Conservation (phyloP, 2,888 invertebrate genomes). For the Metellina segmentata region DNA sequence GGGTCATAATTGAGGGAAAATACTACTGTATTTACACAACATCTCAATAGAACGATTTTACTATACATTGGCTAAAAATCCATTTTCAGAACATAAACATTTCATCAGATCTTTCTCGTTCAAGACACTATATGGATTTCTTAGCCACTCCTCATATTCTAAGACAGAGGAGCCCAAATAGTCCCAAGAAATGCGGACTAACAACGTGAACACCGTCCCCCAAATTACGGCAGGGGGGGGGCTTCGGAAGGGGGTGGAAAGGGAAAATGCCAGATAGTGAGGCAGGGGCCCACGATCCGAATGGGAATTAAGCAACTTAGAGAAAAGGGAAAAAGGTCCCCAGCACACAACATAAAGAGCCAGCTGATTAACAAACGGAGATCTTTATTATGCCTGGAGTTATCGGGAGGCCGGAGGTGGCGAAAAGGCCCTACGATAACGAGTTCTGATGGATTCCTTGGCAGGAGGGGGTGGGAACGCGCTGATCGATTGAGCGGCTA, state of each 20-base stretch:
- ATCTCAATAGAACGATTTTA: no score
- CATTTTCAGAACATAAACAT: no score
- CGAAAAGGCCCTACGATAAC: constrained; percentile 68
- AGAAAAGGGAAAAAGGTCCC: constrained; percentile 58
- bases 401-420: constrained; percentile 62
- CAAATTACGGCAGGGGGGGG: background rate
- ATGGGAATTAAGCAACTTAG: constrained; percentile 74
- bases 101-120: no score
- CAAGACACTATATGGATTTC: no score
- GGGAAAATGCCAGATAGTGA: constrained; percentile 28
- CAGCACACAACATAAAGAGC: constrained; percentile 66
- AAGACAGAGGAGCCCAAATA: background rate
- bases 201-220: constrained; percentile 44
- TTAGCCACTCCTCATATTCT: background rate
- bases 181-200: constrained; percentile 21
- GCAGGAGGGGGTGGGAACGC: constrained; percentile 23
- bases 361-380: constrained; percentile 73
- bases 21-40: no score
- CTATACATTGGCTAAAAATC: no score
- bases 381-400: constrained; percentile 72
- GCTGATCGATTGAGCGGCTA: constrained; percentile 66
- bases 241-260: constrained; percentile 10
- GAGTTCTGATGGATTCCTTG: constrained; percentile 73
- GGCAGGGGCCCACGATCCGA: constrained; percentile 46
- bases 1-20: no score